Evolutionary conservation across 2,113 vertebrate species (phyloP), one percentile per base, ranked within the genome.

Genomic region (Vidua macroura): DNA sequence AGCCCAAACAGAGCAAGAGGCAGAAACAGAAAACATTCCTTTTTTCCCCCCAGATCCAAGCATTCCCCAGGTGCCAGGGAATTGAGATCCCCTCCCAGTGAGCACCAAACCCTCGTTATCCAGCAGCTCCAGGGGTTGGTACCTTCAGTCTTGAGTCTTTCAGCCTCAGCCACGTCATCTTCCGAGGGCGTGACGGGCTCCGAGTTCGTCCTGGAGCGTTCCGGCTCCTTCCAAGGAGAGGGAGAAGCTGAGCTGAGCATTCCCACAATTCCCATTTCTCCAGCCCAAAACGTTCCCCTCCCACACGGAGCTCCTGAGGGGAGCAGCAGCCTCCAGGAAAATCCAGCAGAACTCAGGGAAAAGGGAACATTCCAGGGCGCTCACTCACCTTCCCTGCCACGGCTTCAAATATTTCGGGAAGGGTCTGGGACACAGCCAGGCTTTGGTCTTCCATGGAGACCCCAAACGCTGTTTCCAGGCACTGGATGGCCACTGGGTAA

Each of bases 401-500:
- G 0, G 98, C 97, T 52, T 98, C 96, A 17, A 99, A 99, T 83
- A 99, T 98, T 83, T 99, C 99, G 0, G 98, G 98, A 35, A 99
- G 98, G 21, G 98, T 98, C 75, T 98, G 93, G 27, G 98, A 96
- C 33, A 99, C 97, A 2, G 98, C 98, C 1, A 99, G 97, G 84
- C 95, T 98, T 31, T 96, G 96, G 94, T 99, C 99, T 4, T 99
- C 99, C 31, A 98, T 93, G 0, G 99, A 99, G 70, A 99, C 98
- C 4, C 99, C 98, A 18, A 99, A 99, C 0, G 99, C 99, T 1
- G 99, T 99, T 96, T 99, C 99, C 97, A 99, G 97, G 98, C 99
- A 99, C 96, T 99, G 99, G 93, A 99, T 98, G 31, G 99, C 99
- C 64, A 99, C 99, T 99, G 95, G 18, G 25, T 8, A 31, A 22